These are phyloP conservation scores for Volucella bombylans DNA, from an alignment of 2,888 invertebrate genomes.

Conservation along the genomic window DNA sequence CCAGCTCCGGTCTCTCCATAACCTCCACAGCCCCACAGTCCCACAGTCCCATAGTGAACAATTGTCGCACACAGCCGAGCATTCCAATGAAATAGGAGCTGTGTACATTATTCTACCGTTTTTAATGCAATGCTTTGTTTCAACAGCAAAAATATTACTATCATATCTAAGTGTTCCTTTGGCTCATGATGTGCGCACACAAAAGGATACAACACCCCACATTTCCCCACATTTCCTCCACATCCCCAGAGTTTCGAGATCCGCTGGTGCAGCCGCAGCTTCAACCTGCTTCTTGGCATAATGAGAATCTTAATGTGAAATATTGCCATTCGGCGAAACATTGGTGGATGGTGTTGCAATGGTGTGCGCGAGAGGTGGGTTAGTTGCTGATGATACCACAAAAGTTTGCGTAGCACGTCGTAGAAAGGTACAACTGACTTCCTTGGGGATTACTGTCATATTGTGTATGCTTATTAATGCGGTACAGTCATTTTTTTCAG, in stretches of 20 bases:
- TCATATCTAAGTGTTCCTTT: conserved; percentile 74
- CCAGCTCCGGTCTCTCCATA: too few species aligned
- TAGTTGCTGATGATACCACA: conserved; percentile 1
- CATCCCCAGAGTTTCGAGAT: conserved; percentile 60
- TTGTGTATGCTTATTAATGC: conserved; percentile 57
- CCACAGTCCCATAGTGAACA: conserved; percentile 43
- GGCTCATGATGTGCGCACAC: conserved; percentile 73
- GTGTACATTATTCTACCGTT: conserved; percentile 71
- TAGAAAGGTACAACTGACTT: conserved; percentile 52
- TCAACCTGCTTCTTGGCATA: conserved; percentile 73
- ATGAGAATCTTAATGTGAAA: conserved; percentile 73
- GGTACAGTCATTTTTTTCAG: conserved; percentile 51
- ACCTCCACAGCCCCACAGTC: conserved; percentile 21
- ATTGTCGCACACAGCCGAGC: conserved; percentile 58
- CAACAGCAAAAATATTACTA: conserved; percentile 74
- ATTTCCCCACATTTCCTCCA: conserved; percentile 66
- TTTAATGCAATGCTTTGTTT: conserved; percentile 74
- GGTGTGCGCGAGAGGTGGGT: not conserved
- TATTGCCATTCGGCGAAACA: conserved; percentile 68
- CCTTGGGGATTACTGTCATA: conserved; percentile 63
- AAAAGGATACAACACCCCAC: conserved; percentile 73
- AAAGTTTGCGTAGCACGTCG: not conserved
- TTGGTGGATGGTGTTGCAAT: conserved; percentile 10
- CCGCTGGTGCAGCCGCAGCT: conserved; percentile 65
- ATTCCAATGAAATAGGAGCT: conserved; percentile 72